Evolutionary conservation across 2,113 vertebrate species (phyloP).

Genomic region (Haemorhous mexicanus): DNA sequence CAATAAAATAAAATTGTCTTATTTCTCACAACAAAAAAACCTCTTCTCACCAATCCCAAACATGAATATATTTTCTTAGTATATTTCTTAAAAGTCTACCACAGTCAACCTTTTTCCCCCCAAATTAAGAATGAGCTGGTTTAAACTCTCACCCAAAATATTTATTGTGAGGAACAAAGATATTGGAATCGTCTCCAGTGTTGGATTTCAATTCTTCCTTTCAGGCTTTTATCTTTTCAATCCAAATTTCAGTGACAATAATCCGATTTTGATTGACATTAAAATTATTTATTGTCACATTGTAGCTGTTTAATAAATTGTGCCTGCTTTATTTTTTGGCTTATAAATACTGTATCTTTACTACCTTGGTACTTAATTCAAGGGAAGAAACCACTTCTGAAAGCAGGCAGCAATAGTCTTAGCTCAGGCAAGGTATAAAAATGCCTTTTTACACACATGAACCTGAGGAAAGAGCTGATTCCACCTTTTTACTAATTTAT

Average conservation of each 20-base stretch:
- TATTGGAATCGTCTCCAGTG: not conserved
- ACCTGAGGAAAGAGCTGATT: not conserved
- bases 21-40: not conserved
- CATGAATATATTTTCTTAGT: not conserved
- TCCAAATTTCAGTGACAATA: slow-evolving; percentile 66
- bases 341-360: slow-evolving; percentile 35
- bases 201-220: slow-evolving; percentile 50
- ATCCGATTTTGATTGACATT: slow-evolving; percentile 64
- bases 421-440: not conserved
- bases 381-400: slow-evolving; percentile 17
- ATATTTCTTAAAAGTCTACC: not conserved
- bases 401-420: not conserved
- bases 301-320: slow-evolving; percentile 64
- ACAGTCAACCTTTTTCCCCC: not conserved
- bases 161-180: slow-evolving; percentile 44
- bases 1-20: not conserved
- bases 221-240: slow-evolving; percentile 55
- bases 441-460: not conserved
- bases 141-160: slow-evolving; percentile 64
- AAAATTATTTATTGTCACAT: slow-evolving; percentile 70
- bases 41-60: not conserved
- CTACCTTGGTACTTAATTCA: slow-evolving; percentile 41
- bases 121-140: slow-evolving; percentile 36
- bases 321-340: slow-evolving; percentile 50
- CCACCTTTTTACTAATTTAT: slow-evolving; percentile 18